Conservation (phyloP, 2,888 invertebrate species). For the Metacarcinus magister region DNA sequence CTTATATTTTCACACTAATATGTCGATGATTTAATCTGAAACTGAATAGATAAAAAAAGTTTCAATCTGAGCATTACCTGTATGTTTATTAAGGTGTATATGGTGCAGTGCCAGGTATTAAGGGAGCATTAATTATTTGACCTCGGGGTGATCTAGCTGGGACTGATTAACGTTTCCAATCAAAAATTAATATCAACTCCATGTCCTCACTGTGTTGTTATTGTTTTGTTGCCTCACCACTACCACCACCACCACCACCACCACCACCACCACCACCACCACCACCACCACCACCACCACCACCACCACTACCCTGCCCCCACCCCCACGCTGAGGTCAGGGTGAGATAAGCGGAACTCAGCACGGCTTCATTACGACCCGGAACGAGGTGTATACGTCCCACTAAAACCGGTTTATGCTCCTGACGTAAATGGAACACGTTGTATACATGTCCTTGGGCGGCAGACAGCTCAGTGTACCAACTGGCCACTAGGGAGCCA, state of each 20-base stretch:
- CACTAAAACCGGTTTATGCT: slow-evolving; percentile 66
- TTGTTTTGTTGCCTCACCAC: slow-evolving; percentile 12
- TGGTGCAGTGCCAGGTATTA: not conserved
- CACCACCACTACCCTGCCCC: not conserved
- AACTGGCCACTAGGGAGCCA: not conserved
- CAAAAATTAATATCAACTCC: not conserved
- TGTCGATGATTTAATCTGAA: too few species aligned
- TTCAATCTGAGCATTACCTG: too few species aligned
- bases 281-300: not conserved
- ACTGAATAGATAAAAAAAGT: too few species aligned
- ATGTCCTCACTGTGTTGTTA: not conserved
- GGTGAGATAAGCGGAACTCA: slow-evolving; percentile 42
- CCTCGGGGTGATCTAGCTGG: not conserved
- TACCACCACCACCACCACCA: not conserved
- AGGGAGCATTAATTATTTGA: not conserved
- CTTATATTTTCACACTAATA: too few species aligned
- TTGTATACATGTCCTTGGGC: slow-evolving; percentile 58
- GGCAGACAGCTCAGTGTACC: not conserved
- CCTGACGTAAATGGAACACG: slow-evolving; percentile 58
- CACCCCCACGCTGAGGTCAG: slow-evolving; percentile 21
- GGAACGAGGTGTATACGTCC: slow-evolving; percentile 50
- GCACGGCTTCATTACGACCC: slow-evolving; percentile 64
- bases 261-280: not conserved
- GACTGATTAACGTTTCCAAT: not conserved
- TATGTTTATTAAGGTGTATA: too few species aligned